Evolutionary conservation across 2,113 vertebrate species (phyloP), one percentile per base, ranked within the genome.

Genomic region (Pseudopipra pipra): DNA sequence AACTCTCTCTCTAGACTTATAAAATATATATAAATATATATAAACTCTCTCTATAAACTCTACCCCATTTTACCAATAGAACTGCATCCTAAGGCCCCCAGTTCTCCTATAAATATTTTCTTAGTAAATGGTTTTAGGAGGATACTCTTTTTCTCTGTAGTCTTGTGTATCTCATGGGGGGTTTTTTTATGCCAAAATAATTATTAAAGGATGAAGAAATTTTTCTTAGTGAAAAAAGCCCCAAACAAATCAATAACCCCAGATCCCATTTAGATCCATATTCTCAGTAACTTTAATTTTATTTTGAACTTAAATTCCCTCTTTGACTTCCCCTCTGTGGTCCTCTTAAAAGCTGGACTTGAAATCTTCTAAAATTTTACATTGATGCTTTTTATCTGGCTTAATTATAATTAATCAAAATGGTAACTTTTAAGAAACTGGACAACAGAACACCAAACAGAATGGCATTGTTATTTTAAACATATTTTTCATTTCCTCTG

Each of bases 81-180:
- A 8, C 16, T 55, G 4, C 22, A 35, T n/a, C 24, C 71, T 41
- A 39, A 54, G 0, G 0, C 72, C 22, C 13, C 14, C 11, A 33
- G 33, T 19, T 66, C 5, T 75, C 31, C n/a, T 54, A 13, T 51
- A 74, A 62, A n/a, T 46, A 5, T 13, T 55, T 7, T 28, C n/a
- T 54, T 35, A 33, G 21, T 7, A 31, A 56, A n/a, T 25, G 12
- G 2, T 20, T 90, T 74, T 28, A 54, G 37, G 37, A 70, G 19
- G 22, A 6, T 47, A 4, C 2, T 55, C 6, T 52, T 3, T 20
- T 67, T 35, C 23, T 4, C 21, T 14, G 5, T 30, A 59, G 7
- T 43, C 33, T 33, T 12, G 2, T 54, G 3, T 51, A 25, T 11
- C 11, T 30, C 27, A 4, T 0, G 2, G 1, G 44, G 8, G 19